Evolutionary conservation across 2,797 vertebrate genomes (phyloP).

Genomic region (Numenius phaeopus): DNA sequence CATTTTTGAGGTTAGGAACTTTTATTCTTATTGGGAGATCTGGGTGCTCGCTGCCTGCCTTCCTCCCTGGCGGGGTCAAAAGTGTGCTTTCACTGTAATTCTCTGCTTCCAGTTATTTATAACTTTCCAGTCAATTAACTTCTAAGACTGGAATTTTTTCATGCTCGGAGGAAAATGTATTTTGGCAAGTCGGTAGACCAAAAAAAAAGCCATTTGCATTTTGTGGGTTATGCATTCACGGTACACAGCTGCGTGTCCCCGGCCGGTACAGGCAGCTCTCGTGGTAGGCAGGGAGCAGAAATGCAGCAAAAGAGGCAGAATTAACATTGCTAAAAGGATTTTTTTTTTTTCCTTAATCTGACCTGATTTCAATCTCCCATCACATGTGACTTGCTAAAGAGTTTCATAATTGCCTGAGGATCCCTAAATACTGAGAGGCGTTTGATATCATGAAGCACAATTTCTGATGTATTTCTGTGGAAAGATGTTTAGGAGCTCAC

Average conservation of each 20-base stretch:
- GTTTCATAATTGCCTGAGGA: background rate
- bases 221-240: background rate
- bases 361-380: background rate
- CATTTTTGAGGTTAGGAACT: background rate
- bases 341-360: background rate
- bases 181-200: background rate
- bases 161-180: background rate
- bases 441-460: background rate
- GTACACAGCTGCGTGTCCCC: background rate
- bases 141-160: background rate
- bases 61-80: background rate
- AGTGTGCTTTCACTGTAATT: background rate
- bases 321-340: background rate
- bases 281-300: background rate
- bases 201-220: background rate
- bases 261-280: background rate
- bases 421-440: background rate
- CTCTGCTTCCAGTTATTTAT: background rate
- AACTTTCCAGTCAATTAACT: background rate
- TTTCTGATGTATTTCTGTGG: background rate
- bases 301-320: background rate
- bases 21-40: background rate
- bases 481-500: background rate
- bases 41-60: rapidly evolving
- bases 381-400: background rate